These are phyloP conservation scores for Thunnus maccoyii DNA, from an alignment of 2,113 vertebrate species.

Conservation along the genomic window DNA sequence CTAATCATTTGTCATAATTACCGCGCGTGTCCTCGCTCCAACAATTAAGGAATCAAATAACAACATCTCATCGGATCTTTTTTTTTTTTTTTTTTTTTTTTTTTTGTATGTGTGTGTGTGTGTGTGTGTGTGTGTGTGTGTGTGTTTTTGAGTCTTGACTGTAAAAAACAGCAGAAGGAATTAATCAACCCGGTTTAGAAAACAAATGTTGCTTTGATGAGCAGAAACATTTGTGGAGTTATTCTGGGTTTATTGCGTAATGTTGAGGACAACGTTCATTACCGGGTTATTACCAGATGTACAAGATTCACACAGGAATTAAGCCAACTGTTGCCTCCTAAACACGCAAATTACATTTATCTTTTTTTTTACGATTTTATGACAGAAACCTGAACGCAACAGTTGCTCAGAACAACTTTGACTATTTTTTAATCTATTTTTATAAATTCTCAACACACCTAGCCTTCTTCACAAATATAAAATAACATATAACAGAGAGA, in stretches of 20 bases:
- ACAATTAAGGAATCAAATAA: slow-evolving; percentile 65
- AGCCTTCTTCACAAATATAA: background rate
- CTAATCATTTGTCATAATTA: slow-evolving; percentile 77
- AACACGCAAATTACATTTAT: background rate
- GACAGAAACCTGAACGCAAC: background rate
- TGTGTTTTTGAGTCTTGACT: too few relatives aligned
- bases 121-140: too few relatives aligned
- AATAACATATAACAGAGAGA: too few relatives aligned
- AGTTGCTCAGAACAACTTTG: background rate
- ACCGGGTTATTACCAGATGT: background rate
- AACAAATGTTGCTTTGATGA: background rate
- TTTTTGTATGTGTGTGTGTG: too few relatives aligned
- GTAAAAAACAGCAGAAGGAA: background rate
- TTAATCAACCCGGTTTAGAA: background rate
- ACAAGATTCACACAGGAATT: background rate
- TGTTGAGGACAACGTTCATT: background rate
- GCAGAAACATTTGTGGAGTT: background rate
- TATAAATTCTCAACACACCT: too few relatives aligned
- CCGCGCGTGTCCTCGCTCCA: slow-evolving; percentile 49
- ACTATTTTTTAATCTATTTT: too few relatives aligned
- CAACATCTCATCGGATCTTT: slow-evolving; percentile 10
- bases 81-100: background rate
- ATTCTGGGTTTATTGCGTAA: background rate
- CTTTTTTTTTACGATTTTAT: background rate
- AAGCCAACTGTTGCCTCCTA: background rate